These are phyloP conservation scores for Babylonia areolata DNA, from an alignment of 1,140 invertebrate genomes.

Conservation along the genomic window DNA sequence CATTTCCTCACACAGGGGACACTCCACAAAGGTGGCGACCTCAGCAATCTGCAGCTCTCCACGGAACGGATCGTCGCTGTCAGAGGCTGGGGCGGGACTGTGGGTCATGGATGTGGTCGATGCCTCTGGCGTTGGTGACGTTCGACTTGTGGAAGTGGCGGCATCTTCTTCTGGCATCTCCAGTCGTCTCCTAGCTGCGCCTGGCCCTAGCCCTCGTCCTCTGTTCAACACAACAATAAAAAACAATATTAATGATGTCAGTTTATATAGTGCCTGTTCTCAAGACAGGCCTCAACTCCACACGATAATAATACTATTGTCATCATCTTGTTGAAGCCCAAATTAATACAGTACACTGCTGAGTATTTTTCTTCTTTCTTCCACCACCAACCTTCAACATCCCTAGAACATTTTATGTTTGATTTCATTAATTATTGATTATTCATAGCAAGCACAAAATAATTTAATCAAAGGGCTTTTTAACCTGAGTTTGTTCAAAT, in stretches of 20 bases:
- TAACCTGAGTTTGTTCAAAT: too few species aligned
- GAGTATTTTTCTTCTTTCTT: too few species aligned
- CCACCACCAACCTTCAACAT: too few species aligned
- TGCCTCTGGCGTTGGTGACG: background rate
- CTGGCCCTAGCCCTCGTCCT: background rate
- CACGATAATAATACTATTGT: too few species aligned
- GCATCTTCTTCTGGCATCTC: background rate
- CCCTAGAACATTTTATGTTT: too few species aligned
- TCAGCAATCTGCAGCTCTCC: slow-evolving; percentile 6
- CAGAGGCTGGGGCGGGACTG: background rate
- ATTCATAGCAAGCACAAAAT: too few species aligned
- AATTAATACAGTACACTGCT: too few species aligned
- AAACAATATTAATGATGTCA: background rate
- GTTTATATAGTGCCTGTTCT: too few species aligned
- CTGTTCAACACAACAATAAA: background rate
- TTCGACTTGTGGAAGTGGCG: background rate
- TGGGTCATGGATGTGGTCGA: background rate
- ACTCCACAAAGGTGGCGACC: slow-evolving; percentile 31
- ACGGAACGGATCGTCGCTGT: background rate
- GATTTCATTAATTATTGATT: too few species aligned
- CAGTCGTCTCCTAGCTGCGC: background rate
- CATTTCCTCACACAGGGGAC: slow-evolving; percentile 50
- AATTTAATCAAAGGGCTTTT: too few species aligned
- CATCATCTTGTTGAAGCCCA: too few species aligned
- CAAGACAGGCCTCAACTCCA: too few species aligned